Evolutionary conservation across 1,140 invertebrate species (phyloP).

Genomic region (Ooceraea biroi): DNA sequence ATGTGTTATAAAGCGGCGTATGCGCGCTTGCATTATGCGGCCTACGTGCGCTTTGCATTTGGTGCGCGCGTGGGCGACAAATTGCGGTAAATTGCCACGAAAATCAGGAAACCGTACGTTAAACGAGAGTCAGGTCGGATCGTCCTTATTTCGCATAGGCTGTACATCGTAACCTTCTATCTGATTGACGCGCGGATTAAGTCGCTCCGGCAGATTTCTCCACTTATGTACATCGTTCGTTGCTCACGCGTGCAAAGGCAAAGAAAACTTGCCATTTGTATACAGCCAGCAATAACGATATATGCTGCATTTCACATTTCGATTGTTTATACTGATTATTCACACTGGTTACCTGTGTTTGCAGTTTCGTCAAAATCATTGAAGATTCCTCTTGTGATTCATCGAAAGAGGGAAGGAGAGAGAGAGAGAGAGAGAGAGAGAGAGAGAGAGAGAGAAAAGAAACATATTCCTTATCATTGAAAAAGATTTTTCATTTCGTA

Average conservation of each 20-base stretch:
- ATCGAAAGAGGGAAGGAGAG: background rate
- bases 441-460: too few relatives aligned
- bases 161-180: background rate
- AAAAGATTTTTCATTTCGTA: too few relatives aligned
- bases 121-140: background rate
- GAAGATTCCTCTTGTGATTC: background rate
- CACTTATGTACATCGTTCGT: background rate
- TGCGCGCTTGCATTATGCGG: conserved; percentile 58
- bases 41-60: conserved; percentile 72
- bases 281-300: background rate
- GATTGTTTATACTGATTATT: background rate
- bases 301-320: background rate
- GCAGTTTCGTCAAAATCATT: background rate
- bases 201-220: background rate
- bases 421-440: too few relatives aligned
- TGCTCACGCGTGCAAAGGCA: background rate
- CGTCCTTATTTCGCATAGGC: conserved; percentile 10
- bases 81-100: conserved; percentile 75
- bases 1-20: conserved; percentile 64
- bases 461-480: too few relatives aligned
- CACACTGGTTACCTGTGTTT: background rate
- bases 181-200: conserved; percentile 57
- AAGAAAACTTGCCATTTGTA: background rate
- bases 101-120: conserved; percentile 74
- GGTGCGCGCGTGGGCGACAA: conserved; percentile 66